Percentiles rank a stretch among this genome's conserved stretches.
Conservation (phyloP, 2,797 vertebrate species). For the Brachyrhaphis roseni region DNA sequence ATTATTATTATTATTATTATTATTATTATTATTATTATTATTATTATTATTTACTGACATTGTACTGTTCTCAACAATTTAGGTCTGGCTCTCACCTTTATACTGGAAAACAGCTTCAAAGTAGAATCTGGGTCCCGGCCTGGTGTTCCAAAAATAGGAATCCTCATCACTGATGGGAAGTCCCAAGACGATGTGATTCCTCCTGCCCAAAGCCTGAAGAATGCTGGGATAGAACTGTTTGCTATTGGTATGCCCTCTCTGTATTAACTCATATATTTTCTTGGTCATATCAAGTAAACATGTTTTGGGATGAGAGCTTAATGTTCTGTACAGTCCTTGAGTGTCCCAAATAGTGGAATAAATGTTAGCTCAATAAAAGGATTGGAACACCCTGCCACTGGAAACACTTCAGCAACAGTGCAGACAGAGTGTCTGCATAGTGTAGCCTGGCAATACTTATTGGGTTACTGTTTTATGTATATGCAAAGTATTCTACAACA, state of each 20-base stretch:
- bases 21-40: too few species aligned
- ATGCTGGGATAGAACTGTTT: conserved; percentile 93
- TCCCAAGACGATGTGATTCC: conserved; percentile 95
- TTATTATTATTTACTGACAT: neutral
- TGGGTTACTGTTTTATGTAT: neutral
- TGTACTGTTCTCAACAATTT: neutral
- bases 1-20: too few species aligned
- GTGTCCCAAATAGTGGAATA: neutral
- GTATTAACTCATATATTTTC: neutral
- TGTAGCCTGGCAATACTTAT: neutral
- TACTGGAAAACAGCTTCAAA: conserved; percentile 96
- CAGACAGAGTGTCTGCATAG: neutral
- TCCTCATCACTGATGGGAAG: conserved; percentile 96
- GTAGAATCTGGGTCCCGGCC: conserved; percentile 89
- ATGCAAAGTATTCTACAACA: neutral
- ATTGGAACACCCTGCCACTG: neutral
- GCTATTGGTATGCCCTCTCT: conserved; percentile 86
- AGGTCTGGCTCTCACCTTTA: conserved; percentile 95
- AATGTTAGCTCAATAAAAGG: neutral
- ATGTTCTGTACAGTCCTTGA: neutral
- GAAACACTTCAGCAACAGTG: neutral
- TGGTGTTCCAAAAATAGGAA: conserved; percentile 92
- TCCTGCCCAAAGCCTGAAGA: conserved; percentile 88
- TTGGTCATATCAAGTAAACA: neutral
- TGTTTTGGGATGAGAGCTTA: neutral